Conservation (phyloP, 2,113 vertebrate genomes). For the Psittacara wagleri region DNA sequence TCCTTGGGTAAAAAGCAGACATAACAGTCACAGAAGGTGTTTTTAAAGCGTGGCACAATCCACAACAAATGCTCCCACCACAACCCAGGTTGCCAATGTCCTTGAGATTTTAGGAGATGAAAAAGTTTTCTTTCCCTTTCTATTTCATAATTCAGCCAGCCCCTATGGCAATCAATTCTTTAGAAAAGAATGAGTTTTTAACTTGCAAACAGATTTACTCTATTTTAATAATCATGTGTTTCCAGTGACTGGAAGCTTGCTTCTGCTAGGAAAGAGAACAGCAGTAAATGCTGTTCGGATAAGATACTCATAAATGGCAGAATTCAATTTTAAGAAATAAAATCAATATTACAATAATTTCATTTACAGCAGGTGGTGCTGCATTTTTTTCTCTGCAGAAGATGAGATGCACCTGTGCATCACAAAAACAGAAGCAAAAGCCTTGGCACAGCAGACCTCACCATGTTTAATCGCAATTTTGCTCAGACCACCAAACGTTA, state of each 20-base stretch:
- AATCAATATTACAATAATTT: neutral
- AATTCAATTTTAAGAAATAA: neutral
- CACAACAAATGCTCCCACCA: accelerated
- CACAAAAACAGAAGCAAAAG: neutral
- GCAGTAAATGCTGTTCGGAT: neutral
- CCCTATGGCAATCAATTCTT: neutral
- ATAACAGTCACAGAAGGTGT: neutral
- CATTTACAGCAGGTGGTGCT: constrained; percentile 34
- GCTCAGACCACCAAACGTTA: neutral
- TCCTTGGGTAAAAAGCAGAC: accelerated
- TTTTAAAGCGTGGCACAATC: neutral
- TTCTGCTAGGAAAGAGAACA: neutral
- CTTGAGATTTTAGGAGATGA: neutral
- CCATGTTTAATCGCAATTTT: accelerated
- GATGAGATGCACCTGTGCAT: neutral
- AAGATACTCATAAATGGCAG: neutral
- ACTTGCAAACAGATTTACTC: neutral
- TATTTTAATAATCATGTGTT: neutral
- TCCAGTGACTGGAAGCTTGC: neutral
- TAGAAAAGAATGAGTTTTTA: neutral
- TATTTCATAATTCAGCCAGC: neutral
- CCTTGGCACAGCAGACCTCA: neutral
- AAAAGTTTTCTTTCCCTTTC: neutral
- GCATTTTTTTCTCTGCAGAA: neutral
- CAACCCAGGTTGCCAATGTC: neutral